Conservation (phyloP, 2,888 invertebrate genomes). For the Acronicta psi region DNA sequence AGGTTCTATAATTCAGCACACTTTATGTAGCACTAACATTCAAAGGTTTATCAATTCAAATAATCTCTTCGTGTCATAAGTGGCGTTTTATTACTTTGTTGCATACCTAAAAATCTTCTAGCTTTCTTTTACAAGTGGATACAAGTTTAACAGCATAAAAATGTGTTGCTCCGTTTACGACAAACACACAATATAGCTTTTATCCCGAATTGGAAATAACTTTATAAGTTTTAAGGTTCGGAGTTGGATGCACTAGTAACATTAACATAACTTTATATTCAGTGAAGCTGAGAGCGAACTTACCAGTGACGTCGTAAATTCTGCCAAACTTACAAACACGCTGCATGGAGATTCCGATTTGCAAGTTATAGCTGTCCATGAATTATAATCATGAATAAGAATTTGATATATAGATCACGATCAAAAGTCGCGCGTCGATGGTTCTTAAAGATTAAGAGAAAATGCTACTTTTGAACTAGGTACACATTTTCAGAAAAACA, state of each 20-base stretch:
- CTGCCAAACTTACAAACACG: slow-evolving; percentile 82
- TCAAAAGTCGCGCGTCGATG: slow-evolving; percentile 38
- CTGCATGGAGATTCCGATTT: slow-evolving; percentile 80
- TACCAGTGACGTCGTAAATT: slow-evolving; percentile 85
- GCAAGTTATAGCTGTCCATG: slow-evolving; percentile 78
- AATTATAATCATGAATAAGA: slow-evolving; percentile 69
- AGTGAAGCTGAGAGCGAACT: slow-evolving; percentile 80
- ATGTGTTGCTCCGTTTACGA: slow-evolving; percentile 23
- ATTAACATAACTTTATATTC: slow-evolving; percentile 88
- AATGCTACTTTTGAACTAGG: slow-evolving; percentile 5
- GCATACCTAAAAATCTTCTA: too few species aligned
- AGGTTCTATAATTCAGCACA: too few species aligned
- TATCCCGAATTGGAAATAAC: slow-evolving; percentile 73
- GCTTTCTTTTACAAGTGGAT: slow-evolving; percentile 5
- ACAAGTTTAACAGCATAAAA: slow-evolving; percentile 20
- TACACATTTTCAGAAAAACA: neutral
- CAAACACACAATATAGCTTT: slow-evolving; percentile 64
- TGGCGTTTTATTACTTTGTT: too few species aligned
- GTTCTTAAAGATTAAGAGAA: slow-evolving; percentile 7
- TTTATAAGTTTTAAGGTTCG: slow-evolving; percentile 82
- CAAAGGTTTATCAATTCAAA: too few species aligned
- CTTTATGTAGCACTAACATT: too few species aligned
- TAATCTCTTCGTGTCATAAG: too few species aligned
- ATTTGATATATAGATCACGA: slow-evolving; percentile 58
- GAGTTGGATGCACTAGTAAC: slow-evolving; percentile 76